Evolutionary conservation across 2,888 invertebrate species (phyloP).

Genomic region (Odontocerum albicorne): DNA sequence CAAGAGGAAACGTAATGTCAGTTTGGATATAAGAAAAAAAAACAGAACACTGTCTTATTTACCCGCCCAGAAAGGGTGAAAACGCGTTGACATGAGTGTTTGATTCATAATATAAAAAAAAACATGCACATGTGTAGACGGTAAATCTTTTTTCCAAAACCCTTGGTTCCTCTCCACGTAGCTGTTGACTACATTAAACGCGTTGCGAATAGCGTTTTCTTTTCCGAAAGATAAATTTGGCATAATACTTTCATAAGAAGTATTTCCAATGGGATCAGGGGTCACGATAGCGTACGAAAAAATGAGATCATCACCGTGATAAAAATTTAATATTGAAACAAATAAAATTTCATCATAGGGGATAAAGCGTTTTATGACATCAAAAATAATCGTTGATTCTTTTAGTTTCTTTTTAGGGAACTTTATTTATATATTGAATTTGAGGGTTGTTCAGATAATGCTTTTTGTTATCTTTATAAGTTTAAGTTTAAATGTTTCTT

Average conservation of each 20-base stretch:
- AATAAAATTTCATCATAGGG: background rate
- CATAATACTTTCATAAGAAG: slow-evolving; percentile 35
- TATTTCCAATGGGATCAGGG: slow-evolving; percentile 30
- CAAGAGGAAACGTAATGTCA: no score
- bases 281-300: background rate
- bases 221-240: slow-evolving; percentile 36
- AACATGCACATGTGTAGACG: slow-evolving; percentile 23
- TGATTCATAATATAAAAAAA: slow-evolving; percentile 19
- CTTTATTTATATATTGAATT: no score
- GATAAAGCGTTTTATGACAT: background rate
- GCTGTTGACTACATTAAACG: slow-evolving; percentile 35
- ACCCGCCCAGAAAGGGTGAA: no score
- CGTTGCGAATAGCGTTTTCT: slow-evolving; percentile 35
- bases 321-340: background rate
- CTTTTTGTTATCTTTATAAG: no score
- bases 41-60: no score
- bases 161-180: slow-evolving; percentile 35
- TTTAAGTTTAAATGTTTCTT: no score
- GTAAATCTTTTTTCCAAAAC: slow-evolving; percentile 31
- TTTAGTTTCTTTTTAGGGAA: no score
- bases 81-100: slow-evolving; percentile 1
- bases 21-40: no score
- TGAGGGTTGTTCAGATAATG: no score
- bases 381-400: no score
- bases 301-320: slow-evolving; percentile 1